Evolutionary conservation across 2,888 invertebrate genomes (phyloP).

Genomic region (Eristalinus sepulchralis): DNA sequence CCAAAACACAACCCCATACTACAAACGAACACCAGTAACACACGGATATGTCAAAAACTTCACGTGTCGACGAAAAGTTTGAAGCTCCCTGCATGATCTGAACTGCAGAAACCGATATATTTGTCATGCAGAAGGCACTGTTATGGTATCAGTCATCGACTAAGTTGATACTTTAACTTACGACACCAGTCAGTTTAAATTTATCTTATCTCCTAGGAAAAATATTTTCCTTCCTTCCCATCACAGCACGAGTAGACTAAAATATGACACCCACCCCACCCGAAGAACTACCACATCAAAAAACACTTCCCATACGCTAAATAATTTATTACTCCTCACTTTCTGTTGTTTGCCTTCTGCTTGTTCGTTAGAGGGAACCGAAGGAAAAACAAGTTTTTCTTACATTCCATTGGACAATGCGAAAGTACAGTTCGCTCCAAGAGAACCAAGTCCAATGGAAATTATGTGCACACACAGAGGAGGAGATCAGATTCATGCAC

Average conservation of each 20-base stretch:
- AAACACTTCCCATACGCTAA: background rate
- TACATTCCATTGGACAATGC: constrained; percentile 23
- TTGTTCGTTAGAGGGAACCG: constrained; percentile 4
- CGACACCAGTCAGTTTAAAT: background rate
- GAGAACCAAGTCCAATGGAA: background rate
- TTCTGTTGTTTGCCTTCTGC: constrained; percentile 24
- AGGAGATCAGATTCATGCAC: background rate
- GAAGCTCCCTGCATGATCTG: too few relatives aligned
- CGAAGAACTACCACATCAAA: background rate
- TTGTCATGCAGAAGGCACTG: too few relatives aligned
- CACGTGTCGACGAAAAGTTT: too few relatives aligned
- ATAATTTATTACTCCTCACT: constrained; percentile 48
- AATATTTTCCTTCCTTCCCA: background rate
- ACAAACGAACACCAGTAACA: too few relatives aligned
- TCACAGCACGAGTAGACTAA: constrained; percentile 40
- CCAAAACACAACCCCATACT: too few relatives aligned
- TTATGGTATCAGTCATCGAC: too few relatives aligned
- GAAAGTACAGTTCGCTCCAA: constrained; percentile 12
- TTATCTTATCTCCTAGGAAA: background rate
- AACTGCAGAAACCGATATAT: too few relatives aligned
- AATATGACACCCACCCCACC: constrained; percentile 35
- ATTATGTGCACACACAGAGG: background rate
- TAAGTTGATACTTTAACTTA: background rate
- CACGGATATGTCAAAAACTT: too few relatives aligned
- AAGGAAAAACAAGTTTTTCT: constrained; percentile 29